Percentiles rank a stretch among this genome's conserved stretches.
Evolutionary conservation across 2,113 vertebrate genomes (phyloP).

Genomic region (Spea bombifrons): DNA sequence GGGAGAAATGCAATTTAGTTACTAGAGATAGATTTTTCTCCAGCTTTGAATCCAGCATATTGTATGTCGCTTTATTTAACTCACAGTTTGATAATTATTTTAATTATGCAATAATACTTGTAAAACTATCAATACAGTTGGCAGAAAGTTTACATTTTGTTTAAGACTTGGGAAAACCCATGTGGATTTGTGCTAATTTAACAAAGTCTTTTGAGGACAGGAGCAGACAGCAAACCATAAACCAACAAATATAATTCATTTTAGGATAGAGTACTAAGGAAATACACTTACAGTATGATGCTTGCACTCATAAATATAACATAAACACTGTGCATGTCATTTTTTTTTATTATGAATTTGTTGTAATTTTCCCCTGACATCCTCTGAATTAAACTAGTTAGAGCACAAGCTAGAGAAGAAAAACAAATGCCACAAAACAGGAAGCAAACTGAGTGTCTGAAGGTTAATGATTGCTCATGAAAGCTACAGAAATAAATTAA

Average conservation of each 20-base stretch:
- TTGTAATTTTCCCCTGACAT: constrained; percentile 75
- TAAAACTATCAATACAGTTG: too few species aligned
- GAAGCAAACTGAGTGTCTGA: constrained; percentile 77
- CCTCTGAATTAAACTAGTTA: constrained; percentile 76
- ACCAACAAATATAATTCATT: constrained; percentile 57
- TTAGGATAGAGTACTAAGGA: constrained; percentile 57
- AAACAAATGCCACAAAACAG: constrained; percentile 73
- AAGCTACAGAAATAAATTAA: constrained; percentile 85
- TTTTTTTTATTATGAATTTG: constrained; percentile 69
- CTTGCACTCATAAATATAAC: constrained; percentile 65
- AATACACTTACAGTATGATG: constrained; percentile 59
- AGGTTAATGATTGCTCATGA: constrained; percentile 85
- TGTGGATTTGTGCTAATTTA: neutral
- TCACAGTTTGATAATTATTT: too few species aligned
- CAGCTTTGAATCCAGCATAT: too few species aligned
- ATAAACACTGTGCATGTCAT: constrained; percentile 57
- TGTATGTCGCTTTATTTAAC: too few species aligned
- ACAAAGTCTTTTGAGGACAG: neutral
- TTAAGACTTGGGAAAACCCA: neutral
- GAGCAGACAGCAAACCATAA: neutral
- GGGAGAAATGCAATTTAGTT: too few species aligned
- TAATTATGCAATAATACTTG: too few species aligned
- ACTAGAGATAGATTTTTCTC: too few species aligned
- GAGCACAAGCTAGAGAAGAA: constrained; percentile 63
- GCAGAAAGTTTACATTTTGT: too few species aligned